These are phyloP conservation scores for Copidosoma aretas DNA, from an alignment of 2,888 invertebrate genomes.

Conservation along the genomic window DNA sequence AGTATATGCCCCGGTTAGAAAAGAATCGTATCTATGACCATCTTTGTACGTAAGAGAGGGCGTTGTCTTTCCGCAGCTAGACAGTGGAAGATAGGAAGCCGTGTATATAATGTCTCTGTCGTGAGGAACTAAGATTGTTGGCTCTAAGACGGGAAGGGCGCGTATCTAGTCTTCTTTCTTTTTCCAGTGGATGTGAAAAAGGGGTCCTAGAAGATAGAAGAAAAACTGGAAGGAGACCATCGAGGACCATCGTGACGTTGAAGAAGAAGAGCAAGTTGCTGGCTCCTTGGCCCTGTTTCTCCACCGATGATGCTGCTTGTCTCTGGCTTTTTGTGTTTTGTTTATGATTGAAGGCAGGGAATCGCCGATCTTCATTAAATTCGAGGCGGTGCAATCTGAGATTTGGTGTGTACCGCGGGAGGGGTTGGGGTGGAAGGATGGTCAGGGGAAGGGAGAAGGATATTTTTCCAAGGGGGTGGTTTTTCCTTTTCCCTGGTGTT, in stretches of 20 bases:
- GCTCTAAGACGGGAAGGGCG: too few species aligned
- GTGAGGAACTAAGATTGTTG: too few species aligned
- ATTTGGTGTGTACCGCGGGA: conserved; percentile 9
- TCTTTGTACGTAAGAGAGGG: conserved; percentile 56
- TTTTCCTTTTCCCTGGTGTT: conserved; percentile 15
- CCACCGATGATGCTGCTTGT: conserved; percentile 6
- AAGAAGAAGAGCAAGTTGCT: conserved; percentile 2
- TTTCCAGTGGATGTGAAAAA: not conserved
- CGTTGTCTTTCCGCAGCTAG: conserved; percentile 63
- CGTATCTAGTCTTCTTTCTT: not conserved
- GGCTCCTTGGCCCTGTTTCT: conserved; percentile 35
- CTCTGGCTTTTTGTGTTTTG: conserved; percentile 29
- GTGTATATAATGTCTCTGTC: too few species aligned
- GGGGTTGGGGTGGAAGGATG: not conserved
- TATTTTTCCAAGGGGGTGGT: conserved; percentile 31
- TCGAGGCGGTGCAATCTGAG: conserved; percentile 35
- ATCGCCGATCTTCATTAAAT: conserved; percentile 37
- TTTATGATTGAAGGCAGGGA: conserved; percentile 38
- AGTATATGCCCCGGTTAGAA: too few species aligned
- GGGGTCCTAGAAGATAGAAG: too few species aligned
- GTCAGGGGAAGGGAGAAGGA: not conserved
- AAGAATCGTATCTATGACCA: too few species aligned
- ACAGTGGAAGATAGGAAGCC: too few species aligned
- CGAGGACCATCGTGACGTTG: not conserved
- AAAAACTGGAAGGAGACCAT: too few species aligned